A percentile compares a stretch with the other conserved stretches of the same genome.
Evolutionary conservation across 2,113 vertebrate genomes (phyloP).

Genomic region (Tonatia bakeri): DNA sequence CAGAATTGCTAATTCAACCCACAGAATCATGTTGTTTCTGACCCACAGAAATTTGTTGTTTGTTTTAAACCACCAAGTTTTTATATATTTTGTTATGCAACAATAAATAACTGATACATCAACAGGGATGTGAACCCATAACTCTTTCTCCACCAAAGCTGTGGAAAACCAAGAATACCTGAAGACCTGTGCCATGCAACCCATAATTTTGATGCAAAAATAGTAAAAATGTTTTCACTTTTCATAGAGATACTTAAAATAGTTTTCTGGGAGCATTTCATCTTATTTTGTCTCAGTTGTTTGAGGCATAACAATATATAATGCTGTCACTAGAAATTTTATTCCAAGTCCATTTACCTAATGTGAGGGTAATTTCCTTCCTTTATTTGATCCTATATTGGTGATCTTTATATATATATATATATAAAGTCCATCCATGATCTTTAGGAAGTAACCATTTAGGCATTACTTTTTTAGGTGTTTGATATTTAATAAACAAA

Average conservation of each 20-base stretch:
- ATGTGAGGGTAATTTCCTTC: not conserved
- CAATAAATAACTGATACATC: not conserved
- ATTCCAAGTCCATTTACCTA: not conserved
- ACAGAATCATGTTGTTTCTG: not conserved
- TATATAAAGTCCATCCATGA: not conserved
- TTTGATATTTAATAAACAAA: not conserved
- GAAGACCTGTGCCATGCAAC: not conserved
- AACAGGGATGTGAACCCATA: not conserved
- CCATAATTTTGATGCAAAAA: not conserved
- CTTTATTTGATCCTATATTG: constrained; percentile 11
- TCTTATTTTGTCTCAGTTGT: constrained; percentile 35
- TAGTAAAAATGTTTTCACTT: not conserved
- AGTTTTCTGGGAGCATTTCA: not conserved
- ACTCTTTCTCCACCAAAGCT: not conserved
- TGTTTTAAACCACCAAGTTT: not conserved
- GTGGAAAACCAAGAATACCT: not conserved
- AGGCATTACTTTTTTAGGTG: not conserved
- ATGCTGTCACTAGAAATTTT: not conserved
- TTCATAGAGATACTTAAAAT: not conserved
- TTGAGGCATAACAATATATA: constrained; percentile 16
- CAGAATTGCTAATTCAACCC: not conserved
- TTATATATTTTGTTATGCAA: not conserved
- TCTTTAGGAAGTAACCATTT: not conserved
- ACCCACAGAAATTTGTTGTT: not conserved
- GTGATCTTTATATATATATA: not conserved